phyloP scores from a whole-genome alignment of 1,140 invertebrate genomes.

The Drosophila mayri region DNA sequence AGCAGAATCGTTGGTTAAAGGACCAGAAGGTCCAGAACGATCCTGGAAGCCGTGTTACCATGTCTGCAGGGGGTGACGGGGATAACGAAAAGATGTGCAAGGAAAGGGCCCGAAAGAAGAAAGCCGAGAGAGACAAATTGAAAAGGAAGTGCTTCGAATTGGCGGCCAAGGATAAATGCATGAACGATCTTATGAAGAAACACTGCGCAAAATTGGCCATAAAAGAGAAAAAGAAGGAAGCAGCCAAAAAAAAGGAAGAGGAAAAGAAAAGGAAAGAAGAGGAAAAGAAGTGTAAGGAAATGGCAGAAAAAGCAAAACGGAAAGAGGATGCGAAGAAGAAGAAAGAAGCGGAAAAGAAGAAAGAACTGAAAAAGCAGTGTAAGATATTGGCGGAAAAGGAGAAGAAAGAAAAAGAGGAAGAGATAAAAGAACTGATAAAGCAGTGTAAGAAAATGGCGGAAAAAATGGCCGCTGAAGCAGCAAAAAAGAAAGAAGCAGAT shows the following conservation, averaged over 20 bases:
- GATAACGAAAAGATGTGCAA: neutral
- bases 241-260: neutral
- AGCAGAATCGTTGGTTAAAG: neutral
- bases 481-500: neutral
- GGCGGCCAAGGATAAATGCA: slow-evolving; percentile 3
- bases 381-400: neutral
- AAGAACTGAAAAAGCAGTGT: neutral
- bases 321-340: neutral
- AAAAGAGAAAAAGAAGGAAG: neutral
- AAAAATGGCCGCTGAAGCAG: no score
- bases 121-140: neutral
- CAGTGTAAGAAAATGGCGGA: no score
- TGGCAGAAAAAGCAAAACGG: neutral
- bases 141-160: neutral
- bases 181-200: neutral
- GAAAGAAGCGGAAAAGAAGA: neutral
- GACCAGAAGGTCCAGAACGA: neutral
- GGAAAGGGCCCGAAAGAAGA: neutral
- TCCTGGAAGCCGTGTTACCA: neutral
- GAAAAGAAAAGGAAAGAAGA: neutral
- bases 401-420: no score
- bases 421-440: no score
- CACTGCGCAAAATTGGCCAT: neutral
- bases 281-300: neutral
- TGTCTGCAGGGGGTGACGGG: neutral